Evolutionary conservation across 2,113 vertebrate genomes (phyloP).

Genomic region (Sturnira hondurensis): DNA sequence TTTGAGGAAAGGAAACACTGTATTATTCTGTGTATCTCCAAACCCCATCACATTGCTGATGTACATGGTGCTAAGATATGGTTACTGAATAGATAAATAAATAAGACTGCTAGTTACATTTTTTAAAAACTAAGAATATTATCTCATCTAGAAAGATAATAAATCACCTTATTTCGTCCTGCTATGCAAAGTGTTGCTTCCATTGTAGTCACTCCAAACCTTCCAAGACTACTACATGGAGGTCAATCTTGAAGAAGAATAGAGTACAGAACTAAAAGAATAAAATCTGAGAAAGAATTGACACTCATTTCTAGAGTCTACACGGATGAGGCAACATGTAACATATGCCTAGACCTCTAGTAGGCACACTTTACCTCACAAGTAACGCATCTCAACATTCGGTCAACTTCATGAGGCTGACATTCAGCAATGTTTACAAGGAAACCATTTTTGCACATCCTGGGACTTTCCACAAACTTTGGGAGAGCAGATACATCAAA

Average conservation of each 20-base stretch:
- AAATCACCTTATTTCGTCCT: conserved; percentile 16
- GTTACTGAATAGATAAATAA: background rate
- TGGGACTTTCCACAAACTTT: background rate
- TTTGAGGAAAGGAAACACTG: background rate
- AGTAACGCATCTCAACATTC: background rate
- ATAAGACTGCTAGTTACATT: background rate
- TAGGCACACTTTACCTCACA: background rate
- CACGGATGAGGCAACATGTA: background rate
- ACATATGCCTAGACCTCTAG: accelerated
- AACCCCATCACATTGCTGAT: background rate
- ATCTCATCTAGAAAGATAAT: background rate
- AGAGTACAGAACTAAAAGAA: background rate
- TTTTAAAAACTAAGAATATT: background rate
- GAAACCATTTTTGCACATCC: background rate
- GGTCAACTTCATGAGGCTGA: background rate
- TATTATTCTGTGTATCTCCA: background rate
- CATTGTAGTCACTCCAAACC: background rate
- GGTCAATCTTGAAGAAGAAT: background rate
- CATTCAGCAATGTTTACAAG: background rate
- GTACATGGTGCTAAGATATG: background rate
- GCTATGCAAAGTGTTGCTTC: background rate
- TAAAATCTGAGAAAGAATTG: background rate
- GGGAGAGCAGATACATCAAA: background rate
- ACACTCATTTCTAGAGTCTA: background rate
- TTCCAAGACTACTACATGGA: background rate